These are phyloP conservation scores for Solea senegalensis DNA, from an alignment of 2,113 vertebrate genomes.

Conservation along the genomic window DNA sequence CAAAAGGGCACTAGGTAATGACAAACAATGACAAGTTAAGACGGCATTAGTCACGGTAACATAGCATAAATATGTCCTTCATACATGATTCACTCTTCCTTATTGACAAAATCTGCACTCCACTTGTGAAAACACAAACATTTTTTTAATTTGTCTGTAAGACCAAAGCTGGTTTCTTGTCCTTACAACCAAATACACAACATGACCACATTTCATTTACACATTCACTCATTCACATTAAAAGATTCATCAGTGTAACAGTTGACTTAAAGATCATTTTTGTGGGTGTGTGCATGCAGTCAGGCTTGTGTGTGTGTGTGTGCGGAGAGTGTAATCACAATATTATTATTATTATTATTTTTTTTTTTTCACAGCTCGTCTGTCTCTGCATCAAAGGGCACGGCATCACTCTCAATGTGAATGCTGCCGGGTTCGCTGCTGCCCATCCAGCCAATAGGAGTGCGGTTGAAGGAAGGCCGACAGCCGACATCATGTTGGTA, in stretches of 20 bases:
- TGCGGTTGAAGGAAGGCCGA: constrained; percentile 97
- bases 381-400: constrained; percentile 92
- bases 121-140: constrained; percentile 19
- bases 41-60: constrained; percentile 24
- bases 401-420: constrained; percentile 83
- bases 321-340: constrained; percentile 41
- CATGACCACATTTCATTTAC: constrained; percentile 29
- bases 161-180: constrained; percentile 24
- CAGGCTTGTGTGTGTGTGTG: constrained; percentile 23
- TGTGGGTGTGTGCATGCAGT: constrained; percentile 46
- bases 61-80: constrained; percentile 34
- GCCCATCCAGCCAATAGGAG: constrained; percentile 95
- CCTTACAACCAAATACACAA: constrained; percentile 34
- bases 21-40: constrained; percentile 31
- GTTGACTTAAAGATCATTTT: constrained; percentile 38
- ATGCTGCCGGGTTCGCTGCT: constrained; percentile 88
- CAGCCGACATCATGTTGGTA: constrained; percentile 89
- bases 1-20: constrained; percentile 30
- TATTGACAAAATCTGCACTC: constrained; percentile 26
- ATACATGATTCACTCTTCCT: constrained; percentile 42
- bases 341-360: constrained; percentile 38
- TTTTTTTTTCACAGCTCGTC: constrained; percentile 89
- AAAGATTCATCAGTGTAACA: constrained; percentile 38
- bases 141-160: constrained; percentile 23
- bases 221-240: constrained; percentile 39